phyloP scores from a whole-genome alignment of 2,888 invertebrate species.

The Perdita meconis region DNA sequence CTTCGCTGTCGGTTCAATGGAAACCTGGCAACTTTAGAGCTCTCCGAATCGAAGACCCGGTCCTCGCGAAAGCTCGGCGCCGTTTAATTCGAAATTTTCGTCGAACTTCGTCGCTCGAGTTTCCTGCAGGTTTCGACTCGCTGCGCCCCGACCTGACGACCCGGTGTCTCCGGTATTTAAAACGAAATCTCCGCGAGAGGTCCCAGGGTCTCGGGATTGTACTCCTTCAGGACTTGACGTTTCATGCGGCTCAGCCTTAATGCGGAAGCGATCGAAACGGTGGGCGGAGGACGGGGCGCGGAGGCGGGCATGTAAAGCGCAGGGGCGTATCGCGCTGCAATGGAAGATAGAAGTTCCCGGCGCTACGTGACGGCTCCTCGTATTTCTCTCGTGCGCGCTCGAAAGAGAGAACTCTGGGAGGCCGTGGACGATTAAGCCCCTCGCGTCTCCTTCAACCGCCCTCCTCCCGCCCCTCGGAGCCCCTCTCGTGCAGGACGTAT shows the following conservation, averaged over 20 bases:
- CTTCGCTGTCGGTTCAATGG: not conserved
- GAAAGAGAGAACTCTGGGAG: slow-evolving; percentile 58
- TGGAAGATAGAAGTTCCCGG: slow-evolving; percentile 55
- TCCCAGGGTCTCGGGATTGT: not conserved
- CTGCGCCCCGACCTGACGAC: not conserved
- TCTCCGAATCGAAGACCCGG: slow-evolving; percentile 3
- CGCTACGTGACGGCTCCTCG: slow-evolving; percentile 60
- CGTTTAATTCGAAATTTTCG: slow-evolving; percentile 17
- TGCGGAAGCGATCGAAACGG: slow-evolving; percentile 58
- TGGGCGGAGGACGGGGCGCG: no score
- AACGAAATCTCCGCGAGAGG: not conserved
- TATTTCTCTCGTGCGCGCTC: slow-evolving; percentile 54
- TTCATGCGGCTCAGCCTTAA: slow-evolving; percentile 33
- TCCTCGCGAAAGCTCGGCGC: not conserved
- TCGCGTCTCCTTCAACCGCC: slow-evolving; percentile 31
- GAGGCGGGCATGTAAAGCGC: slow-evolving; percentile 54
- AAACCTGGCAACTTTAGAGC: slow-evolving; percentile 8
- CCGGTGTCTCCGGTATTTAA: slow-evolving; percentile 19
- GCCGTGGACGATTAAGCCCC: slow-evolving; percentile 61
- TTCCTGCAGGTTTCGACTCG: not conserved
- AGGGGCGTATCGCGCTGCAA: slow-evolving; percentile 52
- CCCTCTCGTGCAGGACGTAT: slow-evolving; percentile 43
- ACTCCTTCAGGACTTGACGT: slow-evolving; percentile 33
- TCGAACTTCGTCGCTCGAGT: not conserved
- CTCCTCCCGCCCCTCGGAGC: no score